A percentile compares a stretch with the other conserved stretches of the same genome.
Evolutionary conservation across 2,888 invertebrate species (phyloP).

Genomic region (Drosophila longiperda): DNA sequence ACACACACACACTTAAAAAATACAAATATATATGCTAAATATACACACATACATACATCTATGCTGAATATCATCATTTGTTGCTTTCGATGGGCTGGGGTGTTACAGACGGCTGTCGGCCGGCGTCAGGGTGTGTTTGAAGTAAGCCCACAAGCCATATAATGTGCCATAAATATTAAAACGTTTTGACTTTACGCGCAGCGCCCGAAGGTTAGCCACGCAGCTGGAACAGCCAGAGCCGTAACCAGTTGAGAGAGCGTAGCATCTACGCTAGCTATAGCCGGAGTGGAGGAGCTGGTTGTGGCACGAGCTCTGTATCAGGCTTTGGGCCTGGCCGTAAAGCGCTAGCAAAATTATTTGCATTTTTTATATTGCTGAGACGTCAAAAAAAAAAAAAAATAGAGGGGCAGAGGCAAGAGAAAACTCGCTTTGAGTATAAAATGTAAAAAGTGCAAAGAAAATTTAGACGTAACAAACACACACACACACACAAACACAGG

Average conservation of each 20-base stretch:
- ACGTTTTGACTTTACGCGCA: slow-evolving; percentile 78
- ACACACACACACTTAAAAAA: slow-evolving; percentile 21
- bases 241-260: slow-evolving; percentile 2
- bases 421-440: slow-evolving; percentile 70
- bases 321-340: slow-evolving; percentile 47
- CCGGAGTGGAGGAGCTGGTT: slow-evolving; percentile 35
- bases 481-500: slow-evolving; percentile 8
- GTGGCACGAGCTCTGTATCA: slow-evolving; percentile 26
- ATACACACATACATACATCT: slow-evolving; percentile 30
- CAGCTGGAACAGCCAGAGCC: slow-evolving; percentile 1
- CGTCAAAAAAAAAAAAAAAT: slow-evolving; percentile 43
- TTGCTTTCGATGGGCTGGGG: slow-evolving; percentile 13
- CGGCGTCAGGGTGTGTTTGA: slow-evolving; percentile 22
- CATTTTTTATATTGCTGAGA: slow-evolving; percentile 73
- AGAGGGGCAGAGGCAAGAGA: slow-evolving; percentile 18
- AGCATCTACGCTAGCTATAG: not conserved
- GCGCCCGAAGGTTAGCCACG: slow-evolving; percentile 57
- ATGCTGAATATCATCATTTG: slow-evolving; percentile 63
- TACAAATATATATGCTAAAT: not conserved
- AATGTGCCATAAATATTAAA: slow-evolving; percentile 80
- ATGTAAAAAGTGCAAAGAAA: slow-evolving; percentile 76
- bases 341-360: slow-evolving; percentile 76
- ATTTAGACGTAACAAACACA: slow-evolving; percentile 30
- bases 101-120: not conserved
- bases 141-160: slow-evolving; percentile 80